A percentile compares a stretch with the other conserved stretches of the same genome.
phyloP scores from a whole-genome alignment of 2,113 vertebrate genomes.

The Oreochromis niloticus region DNA sequence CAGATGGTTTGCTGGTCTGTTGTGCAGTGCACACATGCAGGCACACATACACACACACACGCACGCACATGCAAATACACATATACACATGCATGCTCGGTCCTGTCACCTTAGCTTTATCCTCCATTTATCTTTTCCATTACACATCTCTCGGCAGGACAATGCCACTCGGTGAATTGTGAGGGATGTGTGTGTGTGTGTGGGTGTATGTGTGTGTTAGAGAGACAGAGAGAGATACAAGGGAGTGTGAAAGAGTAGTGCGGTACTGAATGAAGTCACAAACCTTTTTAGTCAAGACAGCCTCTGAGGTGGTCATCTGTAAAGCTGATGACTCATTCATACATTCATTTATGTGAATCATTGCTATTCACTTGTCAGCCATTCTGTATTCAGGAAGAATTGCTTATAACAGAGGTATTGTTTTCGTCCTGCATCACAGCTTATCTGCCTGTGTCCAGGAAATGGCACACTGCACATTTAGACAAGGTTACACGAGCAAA shows the following conservation, averaged over 20 bases:
- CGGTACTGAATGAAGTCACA: conserved; percentile 54
- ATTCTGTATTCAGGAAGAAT: conserved; percentile 47
- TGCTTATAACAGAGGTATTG: conserved; percentile 45
- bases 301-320: conserved; percentile 58
- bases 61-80: conserved; percentile 53
- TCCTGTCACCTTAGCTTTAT: conserved; percentile 80
- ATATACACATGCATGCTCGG: conserved; percentile 56
- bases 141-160: conserved; percentile 68
- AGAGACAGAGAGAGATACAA: not conserved
- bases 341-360: conserved; percentile 56
- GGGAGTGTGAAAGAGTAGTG: conserved; percentile 21
- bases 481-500: conserved; percentile 28
- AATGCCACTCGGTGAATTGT: conserved; percentile 51
- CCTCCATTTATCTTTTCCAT: conserved; percentile 74
- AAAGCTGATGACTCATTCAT: conserved; percentile 65
- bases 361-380: conserved; percentile 50
- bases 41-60: conserved; percentile 25
- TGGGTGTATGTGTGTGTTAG: not conserved
- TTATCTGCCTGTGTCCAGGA: conserved; percentile 55
- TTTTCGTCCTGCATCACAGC: conserved; percentile 42
- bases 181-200: conserved; percentile 6
- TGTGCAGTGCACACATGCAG: conserved; percentile 64
- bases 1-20: conserved; percentile 93
- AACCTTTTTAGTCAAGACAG: conserved; percentile 46
- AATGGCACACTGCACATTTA: conserved; percentile 42